Percentiles rank a stretch among this genome's conserved stretches.
Evolutionary conservation across 2,113 vertebrate species (phyloP).

Genomic region (Erinaceus europaeus): DNA sequence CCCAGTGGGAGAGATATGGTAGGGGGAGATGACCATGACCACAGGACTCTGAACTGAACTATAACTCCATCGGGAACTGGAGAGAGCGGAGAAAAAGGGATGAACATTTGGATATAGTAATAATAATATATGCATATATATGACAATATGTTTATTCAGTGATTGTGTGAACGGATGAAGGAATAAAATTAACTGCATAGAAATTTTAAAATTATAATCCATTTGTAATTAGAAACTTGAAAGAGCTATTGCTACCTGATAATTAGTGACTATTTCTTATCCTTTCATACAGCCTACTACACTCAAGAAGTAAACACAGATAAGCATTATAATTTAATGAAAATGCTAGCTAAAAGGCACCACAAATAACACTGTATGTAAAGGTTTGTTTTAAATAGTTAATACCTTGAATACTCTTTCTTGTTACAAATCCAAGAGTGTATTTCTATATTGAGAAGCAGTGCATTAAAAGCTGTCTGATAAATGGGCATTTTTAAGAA

Average conservation of each 20-base stretch:
- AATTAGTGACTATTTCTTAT: no score
- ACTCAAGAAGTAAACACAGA: neutral
- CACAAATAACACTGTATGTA: neutral
- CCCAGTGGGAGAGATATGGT: no score
- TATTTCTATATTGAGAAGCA: neutral
- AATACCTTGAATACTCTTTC: neutral
- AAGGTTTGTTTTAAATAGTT: neutral
- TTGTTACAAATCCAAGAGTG: neutral
- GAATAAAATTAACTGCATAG: neutral
- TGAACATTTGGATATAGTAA: no score
- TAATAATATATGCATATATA: no score
- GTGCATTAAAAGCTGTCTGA: neutral
- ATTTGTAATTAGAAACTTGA: no score
- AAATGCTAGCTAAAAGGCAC: neutral
- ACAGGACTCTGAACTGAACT: no score
- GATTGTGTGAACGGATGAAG: neutral
- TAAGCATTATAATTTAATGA: neutral
- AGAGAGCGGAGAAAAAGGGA: no score
- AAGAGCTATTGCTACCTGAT: no score
- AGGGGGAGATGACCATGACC: no score
- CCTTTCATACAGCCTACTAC: neutral
- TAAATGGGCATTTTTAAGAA: neutral
- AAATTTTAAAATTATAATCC: neutral
- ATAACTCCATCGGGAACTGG: no score
- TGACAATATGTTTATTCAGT: neutral